Percentiles rank a stretch among this genome's conserved stretches.
phyloP scores from a whole-genome alignment of 2,797 vertebrate species.

The Anguilla pacifica region DNA sequence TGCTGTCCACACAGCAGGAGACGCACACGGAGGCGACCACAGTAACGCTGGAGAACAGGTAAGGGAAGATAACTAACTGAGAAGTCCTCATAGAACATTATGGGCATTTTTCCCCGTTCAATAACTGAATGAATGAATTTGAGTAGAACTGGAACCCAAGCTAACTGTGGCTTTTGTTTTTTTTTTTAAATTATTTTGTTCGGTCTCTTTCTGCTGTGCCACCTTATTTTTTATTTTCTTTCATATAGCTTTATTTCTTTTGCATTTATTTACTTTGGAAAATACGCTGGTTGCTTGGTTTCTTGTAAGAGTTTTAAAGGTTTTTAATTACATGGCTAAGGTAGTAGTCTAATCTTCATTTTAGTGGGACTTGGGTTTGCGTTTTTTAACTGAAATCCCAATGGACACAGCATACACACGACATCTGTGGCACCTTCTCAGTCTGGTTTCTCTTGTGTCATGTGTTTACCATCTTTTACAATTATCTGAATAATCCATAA shows the following conservation, averaged over 20 bases:
- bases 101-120: too few relatives aligned
- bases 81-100: too few relatives aligned
- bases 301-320: too few relatives aligned
- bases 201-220: neutral
- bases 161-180: neutral
- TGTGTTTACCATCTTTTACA: neutral
- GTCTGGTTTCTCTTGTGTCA: neutral
- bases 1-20: neutral
- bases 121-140: neutral
- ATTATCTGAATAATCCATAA: neutral
- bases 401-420: neutral
- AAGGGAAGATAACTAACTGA: neutral
- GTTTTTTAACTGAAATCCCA: too few relatives aligned
- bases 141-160: neutral
- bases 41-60: constrained; percentile 26
- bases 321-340: too few relatives aligned
- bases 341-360: neutral
- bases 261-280: too few relatives aligned
- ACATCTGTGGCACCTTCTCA: neutral
- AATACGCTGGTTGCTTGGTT: too few relatives aligned
- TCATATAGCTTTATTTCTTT: neutral
- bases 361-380: neutral
- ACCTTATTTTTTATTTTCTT: neutral
- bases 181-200: neutral
- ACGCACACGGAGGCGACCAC: neutral